These are phyloP conservation scores for Palloptera scutellata DNA, from an alignment of 2,888 invertebrate species.

Conservation along the genomic window DNA sequence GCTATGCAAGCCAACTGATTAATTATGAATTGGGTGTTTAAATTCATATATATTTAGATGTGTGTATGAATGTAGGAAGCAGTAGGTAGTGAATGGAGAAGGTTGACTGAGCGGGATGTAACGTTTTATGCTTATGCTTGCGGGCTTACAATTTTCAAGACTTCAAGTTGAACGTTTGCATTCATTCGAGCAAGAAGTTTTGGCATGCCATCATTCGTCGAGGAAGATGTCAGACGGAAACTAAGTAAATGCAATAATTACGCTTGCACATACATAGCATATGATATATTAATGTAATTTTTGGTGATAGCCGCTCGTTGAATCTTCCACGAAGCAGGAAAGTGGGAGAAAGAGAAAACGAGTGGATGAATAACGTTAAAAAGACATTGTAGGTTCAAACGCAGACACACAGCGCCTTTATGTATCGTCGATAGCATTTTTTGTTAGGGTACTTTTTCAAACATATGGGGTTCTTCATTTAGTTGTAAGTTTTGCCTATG, in stretches of 20 bases:
- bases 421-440: no score
- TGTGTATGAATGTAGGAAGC: background rate
- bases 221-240: constrained; percentile 9
- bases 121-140: background rate
- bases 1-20: constrained; percentile 32
- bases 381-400: no score
- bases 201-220: constrained; percentile 36
- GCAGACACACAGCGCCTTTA: no score
- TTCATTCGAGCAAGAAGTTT: constrained; percentile 45
- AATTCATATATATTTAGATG: background rate
- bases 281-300: no score
- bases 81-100: background rate
- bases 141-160: constrained; percentile 12
- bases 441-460: no score
- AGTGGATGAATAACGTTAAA: no score
- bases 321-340: no score
- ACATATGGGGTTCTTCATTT: no score
- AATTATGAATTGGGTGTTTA: constrained; percentile 35
- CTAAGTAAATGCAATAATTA: background rate
- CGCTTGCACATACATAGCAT: background rate
- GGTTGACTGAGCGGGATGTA: background rate
- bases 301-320: no score
- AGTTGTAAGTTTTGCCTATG: background rate
- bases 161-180: constrained; percentile 41
- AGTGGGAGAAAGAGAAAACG: no score